Percentiles rank a stretch among this genome's conserved stretches.
phyloP scores from a whole-genome alignment of 2,888 invertebrate species.

The Chrysotoxum bicinctum region DNA sequence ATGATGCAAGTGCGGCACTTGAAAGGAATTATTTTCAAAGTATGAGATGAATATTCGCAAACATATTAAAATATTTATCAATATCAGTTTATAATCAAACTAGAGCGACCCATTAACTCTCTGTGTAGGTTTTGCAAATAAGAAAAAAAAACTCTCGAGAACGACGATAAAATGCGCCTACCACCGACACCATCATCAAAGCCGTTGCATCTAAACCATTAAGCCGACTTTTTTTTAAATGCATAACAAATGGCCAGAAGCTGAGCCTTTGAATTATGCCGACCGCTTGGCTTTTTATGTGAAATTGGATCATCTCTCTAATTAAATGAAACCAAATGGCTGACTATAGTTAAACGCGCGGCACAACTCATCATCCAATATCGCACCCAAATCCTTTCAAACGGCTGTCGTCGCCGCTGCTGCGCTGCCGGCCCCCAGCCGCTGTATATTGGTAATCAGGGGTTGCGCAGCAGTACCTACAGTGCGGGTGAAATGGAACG shows the following conservation, averaged over 20 bases:
- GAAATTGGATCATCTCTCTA: constrained; percentile 73
- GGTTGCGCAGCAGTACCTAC: neutral
- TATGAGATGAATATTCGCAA: constrained; percentile 30
- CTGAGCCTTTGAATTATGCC: constrained; percentile 62
- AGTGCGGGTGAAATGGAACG: constrained; percentile 52
- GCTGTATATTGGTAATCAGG: neutral
- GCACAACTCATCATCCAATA: constrained; percentile 65
- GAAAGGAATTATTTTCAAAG: constrained; percentile 37
- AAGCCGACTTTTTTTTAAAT: constrained; percentile 69
- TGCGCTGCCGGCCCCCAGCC: neutral
- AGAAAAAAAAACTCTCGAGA: constrained; percentile 41
- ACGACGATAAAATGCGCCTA: constrained; percentile 64
- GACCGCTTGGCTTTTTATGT: constrained; percentile 39
- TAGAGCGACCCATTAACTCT: constrained; percentile 67
- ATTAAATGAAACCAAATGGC: constrained; percentile 73
- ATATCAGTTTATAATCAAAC: constrained; percentile 70
- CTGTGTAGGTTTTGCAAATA: constrained; percentile 17
- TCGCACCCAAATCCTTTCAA: constrained; percentile 63
- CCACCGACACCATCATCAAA: constrained; percentile 72
- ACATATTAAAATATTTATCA: constrained; percentile 72
- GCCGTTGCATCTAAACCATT: constrained; percentile 70
- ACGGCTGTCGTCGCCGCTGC: constrained; percentile 20
- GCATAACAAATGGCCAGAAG: constrained; percentile 73
- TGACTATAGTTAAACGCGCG: constrained; percentile 44
- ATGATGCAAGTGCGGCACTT: constrained; percentile 53